Conservation (phyloP, 2,113 vertebrate species). For the Prunella fulvescens region DNA sequence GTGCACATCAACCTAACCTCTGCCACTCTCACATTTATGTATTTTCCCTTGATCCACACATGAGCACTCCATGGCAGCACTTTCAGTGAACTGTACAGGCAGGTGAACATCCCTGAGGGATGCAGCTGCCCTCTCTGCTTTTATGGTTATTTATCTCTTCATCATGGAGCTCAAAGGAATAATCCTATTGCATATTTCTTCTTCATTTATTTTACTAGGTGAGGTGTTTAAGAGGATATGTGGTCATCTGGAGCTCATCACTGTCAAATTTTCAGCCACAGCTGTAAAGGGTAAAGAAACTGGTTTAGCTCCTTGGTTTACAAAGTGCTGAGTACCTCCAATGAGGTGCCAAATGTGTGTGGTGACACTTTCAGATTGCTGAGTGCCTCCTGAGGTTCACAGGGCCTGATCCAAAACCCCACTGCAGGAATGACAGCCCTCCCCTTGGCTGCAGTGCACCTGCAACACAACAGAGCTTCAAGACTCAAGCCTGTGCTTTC, state of each 20-base stretch:
- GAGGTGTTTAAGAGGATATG: constrained; percentile 39
- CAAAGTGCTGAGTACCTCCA: constrained; percentile 33
- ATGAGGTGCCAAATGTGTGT: background rate
- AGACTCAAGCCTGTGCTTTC: background rate
- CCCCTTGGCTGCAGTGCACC: rapidly evolving
- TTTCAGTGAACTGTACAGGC: background rate
- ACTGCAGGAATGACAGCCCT: background rate
- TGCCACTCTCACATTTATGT: background rate
- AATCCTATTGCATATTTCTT: constrained; percentile 3
- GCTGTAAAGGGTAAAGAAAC: constrained; percentile 5
- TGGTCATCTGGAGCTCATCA: constrained; percentile 56
- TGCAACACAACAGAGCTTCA: background rate
- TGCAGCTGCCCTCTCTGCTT: background rate
- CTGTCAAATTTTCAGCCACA: constrained; percentile 28
- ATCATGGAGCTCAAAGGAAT: background rate
- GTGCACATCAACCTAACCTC: background rate
- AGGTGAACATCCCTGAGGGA: background rate
- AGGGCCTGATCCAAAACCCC: background rate
- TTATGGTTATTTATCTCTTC: background rate
- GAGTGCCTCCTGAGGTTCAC: background rate
- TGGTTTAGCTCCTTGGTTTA: constrained; percentile 13
- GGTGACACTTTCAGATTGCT: background rate
- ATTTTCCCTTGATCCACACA: background rate
- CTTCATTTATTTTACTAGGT: constrained; percentile 46
- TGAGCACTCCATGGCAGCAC: background rate